phyloP scores from a whole-genome alignment of 92 coral and sea anemone genomes.

The Heliopora coerulea region DNA sequence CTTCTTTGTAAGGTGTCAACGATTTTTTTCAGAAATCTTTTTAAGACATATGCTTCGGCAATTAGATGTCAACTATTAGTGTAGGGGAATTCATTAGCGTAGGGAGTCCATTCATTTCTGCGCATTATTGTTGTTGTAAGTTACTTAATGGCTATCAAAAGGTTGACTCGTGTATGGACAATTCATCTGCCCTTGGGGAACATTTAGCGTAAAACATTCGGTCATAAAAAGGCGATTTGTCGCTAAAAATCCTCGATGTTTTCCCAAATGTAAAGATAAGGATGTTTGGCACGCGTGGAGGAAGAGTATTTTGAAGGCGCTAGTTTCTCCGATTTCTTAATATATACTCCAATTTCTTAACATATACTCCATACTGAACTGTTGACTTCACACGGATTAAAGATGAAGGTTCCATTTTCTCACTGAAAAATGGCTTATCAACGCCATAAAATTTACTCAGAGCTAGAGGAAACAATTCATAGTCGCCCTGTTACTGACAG shows the following conservation, averaged over 20 bases:
- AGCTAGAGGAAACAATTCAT: no score
- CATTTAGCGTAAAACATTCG: not conserved
- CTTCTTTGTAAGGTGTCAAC: no score
- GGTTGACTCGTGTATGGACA: conserved; percentile 16
- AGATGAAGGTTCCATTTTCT: no score
- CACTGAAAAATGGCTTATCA: no score
- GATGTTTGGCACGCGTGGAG: conserved; percentile 36
- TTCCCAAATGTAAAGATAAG: not conserved
- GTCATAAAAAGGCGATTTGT: conserved; percentile 24
- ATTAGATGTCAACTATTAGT: conserved; percentile 19
- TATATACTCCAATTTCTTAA: no score
- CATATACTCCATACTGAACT: no score
- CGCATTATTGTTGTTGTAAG: not conserved
- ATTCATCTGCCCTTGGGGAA: conserved; percentile 25
- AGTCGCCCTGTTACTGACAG: not conserved
- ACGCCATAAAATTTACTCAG: no score
- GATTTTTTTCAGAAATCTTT: no score
- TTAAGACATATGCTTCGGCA: no score
- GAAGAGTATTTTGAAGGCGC: no score
- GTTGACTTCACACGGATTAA: no score
- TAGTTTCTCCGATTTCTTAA: no score
- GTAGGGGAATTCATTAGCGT: not conserved
- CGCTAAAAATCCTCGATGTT: not conserved
- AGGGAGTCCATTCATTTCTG: conserved; percentile 13
- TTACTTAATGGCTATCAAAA: not conserved